Evolutionary conservation across 2,888 invertebrate species (phyloP).

Genomic region (Podabrus alpinus): DNA sequence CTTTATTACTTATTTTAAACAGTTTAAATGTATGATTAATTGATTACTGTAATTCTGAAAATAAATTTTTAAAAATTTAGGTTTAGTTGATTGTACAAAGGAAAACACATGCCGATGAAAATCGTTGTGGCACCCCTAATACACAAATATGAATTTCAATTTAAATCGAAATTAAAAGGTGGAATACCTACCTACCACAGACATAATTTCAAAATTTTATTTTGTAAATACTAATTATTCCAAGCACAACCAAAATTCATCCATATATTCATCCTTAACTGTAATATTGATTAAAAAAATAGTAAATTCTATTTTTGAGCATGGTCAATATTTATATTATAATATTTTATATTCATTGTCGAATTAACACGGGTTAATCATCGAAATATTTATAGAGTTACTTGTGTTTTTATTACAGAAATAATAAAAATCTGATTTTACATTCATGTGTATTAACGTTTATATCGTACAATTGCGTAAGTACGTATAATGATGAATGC

Average conservation of each 20-base stretch:
- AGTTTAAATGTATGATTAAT: not conserved
- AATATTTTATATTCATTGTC: too few species aligned
- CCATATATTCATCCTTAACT: not conserved
- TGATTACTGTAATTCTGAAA: not conserved
- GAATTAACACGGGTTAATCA: too few species aligned
- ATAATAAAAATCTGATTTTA: too few species aligned
- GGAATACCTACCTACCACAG: not conserved
- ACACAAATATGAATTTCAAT: not conserved
- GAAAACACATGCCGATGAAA: not conserved
- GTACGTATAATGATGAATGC: too few species aligned
- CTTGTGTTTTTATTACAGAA: too few species aligned
- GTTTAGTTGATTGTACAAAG: not conserved
- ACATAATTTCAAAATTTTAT: not conserved
- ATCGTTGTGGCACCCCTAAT: not conserved
- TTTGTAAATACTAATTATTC: not conserved
- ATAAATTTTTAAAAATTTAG: not conserved
- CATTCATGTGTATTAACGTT: too few species aligned
- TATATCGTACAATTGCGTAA: too few species aligned
- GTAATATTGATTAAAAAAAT: too few species aligned
- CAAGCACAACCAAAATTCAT: not conserved
- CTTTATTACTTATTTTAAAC: not conserved
- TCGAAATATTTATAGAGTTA: too few species aligned
- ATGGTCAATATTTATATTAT: not conserved
- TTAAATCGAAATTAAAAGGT: not conserved
- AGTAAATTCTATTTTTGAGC: too few species aligned